These are phyloP conservation scores for Rhinolophus ferrumequinum DNA, from an alignment of 2,113 vertebrate genomes.

Conservation along the genomic window DNA sequence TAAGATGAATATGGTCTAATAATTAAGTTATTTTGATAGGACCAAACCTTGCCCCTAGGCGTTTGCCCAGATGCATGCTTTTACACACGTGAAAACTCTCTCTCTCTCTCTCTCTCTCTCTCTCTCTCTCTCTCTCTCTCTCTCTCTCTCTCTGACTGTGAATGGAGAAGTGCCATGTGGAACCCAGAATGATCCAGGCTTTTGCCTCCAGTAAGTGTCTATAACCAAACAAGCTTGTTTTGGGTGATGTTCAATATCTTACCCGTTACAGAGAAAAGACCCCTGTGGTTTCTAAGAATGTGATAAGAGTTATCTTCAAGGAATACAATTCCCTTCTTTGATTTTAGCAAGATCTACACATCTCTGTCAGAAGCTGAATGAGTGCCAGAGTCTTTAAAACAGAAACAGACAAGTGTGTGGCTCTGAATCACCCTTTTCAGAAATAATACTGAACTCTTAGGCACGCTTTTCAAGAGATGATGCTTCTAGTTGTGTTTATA, in stretches of 20 bases:
- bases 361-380: constrained; percentile 60
- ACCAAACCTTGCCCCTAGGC: neutral
- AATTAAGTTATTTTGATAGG: constrained; percentile 30
- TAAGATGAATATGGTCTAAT: neutral
- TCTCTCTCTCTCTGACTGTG: neutral
- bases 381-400: constrained; percentile 43
- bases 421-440: neutral
- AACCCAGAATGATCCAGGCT: neutral
- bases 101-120: no score
- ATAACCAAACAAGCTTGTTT: constrained; percentile 3
- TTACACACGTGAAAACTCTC: no score
- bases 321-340: constrained; percentile 60
- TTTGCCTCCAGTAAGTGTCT: neutral
- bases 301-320: constrained; percentile 69
- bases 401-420: constrained; percentile 44
- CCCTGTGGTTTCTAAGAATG: neutral
- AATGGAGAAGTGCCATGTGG: neutral
- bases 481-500: neutral
- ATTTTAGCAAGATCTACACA: constrained; percentile 61
- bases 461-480: neutral
- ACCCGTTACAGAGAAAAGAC: constrained; percentile 48
- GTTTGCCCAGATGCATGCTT: neutral
- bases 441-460: neutral
- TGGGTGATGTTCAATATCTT: neutral
- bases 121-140: no score